These are phyloP conservation scores for Drosophila phalerata DNA, from an alignment of 2,888 invertebrate species.

Conservation along the genomic window DNA sequence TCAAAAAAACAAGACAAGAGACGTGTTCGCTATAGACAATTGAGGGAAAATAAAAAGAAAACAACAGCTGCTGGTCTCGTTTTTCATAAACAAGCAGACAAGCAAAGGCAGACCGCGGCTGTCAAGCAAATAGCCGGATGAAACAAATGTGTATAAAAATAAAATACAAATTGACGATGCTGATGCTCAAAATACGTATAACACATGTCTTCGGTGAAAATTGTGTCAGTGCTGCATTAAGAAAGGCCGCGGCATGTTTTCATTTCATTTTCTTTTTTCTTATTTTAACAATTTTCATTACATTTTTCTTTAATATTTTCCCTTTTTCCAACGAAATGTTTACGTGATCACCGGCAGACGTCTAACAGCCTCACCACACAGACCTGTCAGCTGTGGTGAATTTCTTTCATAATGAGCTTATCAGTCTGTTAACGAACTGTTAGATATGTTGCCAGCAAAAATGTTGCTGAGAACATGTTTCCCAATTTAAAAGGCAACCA, in stretches of 20 bases:
- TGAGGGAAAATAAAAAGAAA: conserved; percentile 39
- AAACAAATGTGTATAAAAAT: conserved; percentile 71
- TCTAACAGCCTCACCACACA: conserved; percentile 17
- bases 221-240: conserved; percentile 74
- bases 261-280: conserved; percentile 8
- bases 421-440: conserved; percentile 28
- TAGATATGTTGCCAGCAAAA: conserved; percentile 23
- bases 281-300: conserved; percentile 12
- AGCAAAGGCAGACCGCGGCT: conserved; percentile 30
- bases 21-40: conserved; percentile 23
- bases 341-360: conserved; percentile 61
- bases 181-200: conserved; percentile 41
- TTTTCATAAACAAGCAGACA: conserved; percentile 47
- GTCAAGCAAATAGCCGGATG: conserved; percentile 59
- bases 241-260: conserved; percentile 63
- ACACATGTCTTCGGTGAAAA: conserved; percentile 58
- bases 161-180: conserved; percentile 44
- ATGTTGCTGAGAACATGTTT: conserved; percentile 26
- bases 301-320: neutral
- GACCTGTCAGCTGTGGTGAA: conserved; percentile 43
- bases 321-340: conserved; percentile 36
- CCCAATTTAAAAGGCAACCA: neutral
- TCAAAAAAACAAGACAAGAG: conserved; percentile 24
- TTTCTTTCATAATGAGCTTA: conserved; percentile 28
- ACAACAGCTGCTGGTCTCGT: conserved; percentile 71